Percentiles rank a stretch among this genome's conserved stretches.
Conservation (phyloP, 2,113 vertebrate species). For the Ciconia maguari region DNA sequence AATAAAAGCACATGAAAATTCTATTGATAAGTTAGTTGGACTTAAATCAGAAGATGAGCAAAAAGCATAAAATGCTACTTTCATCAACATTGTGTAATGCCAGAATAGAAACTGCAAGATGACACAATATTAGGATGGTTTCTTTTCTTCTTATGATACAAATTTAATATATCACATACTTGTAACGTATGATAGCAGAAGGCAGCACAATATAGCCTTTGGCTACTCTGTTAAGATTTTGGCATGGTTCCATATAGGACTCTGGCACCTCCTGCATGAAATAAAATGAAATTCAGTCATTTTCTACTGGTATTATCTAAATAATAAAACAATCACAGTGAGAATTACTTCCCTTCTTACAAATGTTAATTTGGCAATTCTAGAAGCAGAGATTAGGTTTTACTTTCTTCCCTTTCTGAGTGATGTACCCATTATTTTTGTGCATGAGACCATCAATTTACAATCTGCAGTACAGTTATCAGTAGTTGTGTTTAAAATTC, state of each 20-base stretch:
- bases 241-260: not conserved
- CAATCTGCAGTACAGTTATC: not conserved
- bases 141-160: not conserved
- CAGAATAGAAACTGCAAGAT: not conserved
- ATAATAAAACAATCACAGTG: not conserved
- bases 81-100: not conserved
- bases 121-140: not conserved
- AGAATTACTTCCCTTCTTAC: not conserved
- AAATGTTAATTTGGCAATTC: not conserved
- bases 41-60: not conserved
- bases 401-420: not conserved
- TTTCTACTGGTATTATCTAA: not conserved
- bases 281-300: not conserved
- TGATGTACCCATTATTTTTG: not conserved
- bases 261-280: not conserved
- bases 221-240: conserved; percentile 1
- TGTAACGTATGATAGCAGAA: not conserved
- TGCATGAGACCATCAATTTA: not conserved
- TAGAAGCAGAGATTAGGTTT: not conserved
- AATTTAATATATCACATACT: not conserved
- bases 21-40: not conserved
- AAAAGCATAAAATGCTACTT: not conserved
- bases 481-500: not conserved
- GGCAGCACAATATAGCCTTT: not conserved
- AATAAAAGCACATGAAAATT: not conserved